Base-by-base conservation (phyloP, 2,888 invertebrate genomes). In the Lithophane leautieri region DNA sequence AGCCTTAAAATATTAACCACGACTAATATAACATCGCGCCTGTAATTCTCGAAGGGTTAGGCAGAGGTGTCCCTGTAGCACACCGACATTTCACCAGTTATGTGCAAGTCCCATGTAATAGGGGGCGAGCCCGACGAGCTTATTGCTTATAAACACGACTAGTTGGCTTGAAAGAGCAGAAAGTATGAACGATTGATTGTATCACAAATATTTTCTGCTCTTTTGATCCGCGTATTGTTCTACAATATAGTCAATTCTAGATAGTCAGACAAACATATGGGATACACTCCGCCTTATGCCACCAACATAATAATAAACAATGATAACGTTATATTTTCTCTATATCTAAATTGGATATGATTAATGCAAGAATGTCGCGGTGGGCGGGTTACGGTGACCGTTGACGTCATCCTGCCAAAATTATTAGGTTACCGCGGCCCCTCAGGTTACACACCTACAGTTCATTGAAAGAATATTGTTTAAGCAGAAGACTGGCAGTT, bases 331-430 rank as follows among this genome's bases (percentile, higher is more conserved):
- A 65, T 62, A 72, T 75, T 83, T 81, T 73, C 25, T 65, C 40
- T 40, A 56, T 60, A 76, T 61, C 42, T 61, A 47, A 68, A 76
- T 42, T 54, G 25, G 47, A 74, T 42, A 44, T 42, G 66, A 75
- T 78, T 78, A 84, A 82, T 84, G 76, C 88, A 86, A 81, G 88
- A 88, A 87, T 88, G 88, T 86, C 79, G n/a, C 76, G n/a, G 76
- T 81, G 84, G 79, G 86, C 69, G 81, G 70, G 82, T 81, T 79
- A 72, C 76, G 74, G 73, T 79, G 79, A 81, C 76, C 85, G 81
- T 14, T 88, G 86, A 86, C 86, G 84, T 86, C 87, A 86, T 34
- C 16, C 47, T 9, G 74, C 76, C 78, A 82, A 78, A 80, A 85
- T 81, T 83, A 85, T 85, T 80, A 81, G 84, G 86, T 87, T 87